Evolutionary conservation across 2,888 invertebrate genomes (phyloP), one percentile per base, ranked within the genome.

Genomic region (Heliconius aoede): DNA sequence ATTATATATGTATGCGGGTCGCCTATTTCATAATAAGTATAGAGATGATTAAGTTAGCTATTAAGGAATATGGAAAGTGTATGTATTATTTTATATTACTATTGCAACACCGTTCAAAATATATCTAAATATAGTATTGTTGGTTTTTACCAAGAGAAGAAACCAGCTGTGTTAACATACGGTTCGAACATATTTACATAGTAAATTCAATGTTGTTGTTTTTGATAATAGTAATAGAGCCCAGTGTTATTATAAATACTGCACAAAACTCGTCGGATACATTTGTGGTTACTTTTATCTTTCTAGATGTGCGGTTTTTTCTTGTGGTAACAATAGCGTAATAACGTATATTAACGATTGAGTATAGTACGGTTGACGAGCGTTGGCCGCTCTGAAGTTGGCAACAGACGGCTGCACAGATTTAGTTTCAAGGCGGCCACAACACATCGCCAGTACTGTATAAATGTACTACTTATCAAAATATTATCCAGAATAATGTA

Each of bases 1-100:
- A n/a, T n/a, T n/a, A n/a, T n/a, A n/a, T n/a, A n/a, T n/a, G n/a
- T n/a, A n/a, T n/a, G 46, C 46, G 18, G 4, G 46, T 18, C 18
- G 18, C 18, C n/a, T 55, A n/a, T 21, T n/a, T n/a, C 55, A n/a
- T 3, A n/a, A 8, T 55, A 9, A n/a, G 55, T 55, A 55, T 11
- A n/a, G 21, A 55, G n/a, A 46, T 46, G 3, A 55, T 40, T 40
- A 40, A 40, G n/a, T 40, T 40, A 18, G 18, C 18, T 46, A 46
- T 46, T 46, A 26, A 69, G 30, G 69, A 69, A 69, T 55, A 55
- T 65, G 24, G 18, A 32, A 51, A n/a, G n/a, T n/a, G n/a, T 21
- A 51, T 21, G 51, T 21, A 21, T 15, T 51, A 64, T 62, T 62
- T n/a, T n/a, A 30, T 13, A 24, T 36, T 11, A 36, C 32, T 64